Evolutionary conservation across 1,140 invertebrate species (phyloP).

Genomic region (Brachionus angularis): DNA sequence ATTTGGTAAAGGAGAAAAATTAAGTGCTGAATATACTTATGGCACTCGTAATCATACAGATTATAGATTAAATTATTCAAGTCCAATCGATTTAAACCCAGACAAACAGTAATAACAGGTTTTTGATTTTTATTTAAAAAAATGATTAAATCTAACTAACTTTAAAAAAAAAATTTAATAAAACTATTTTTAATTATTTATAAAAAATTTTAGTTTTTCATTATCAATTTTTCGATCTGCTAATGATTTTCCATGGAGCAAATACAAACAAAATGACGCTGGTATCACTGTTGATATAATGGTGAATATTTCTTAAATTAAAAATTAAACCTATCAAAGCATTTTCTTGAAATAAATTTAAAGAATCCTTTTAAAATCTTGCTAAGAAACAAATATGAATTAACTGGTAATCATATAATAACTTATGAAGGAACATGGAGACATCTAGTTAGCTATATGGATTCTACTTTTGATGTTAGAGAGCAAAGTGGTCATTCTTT

Average conservation of each 20-base stretch:
- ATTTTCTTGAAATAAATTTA: background rate
- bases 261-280: conserved; percentile 64
- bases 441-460: conserved; percentile 64
- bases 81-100: conserved; percentile 65
- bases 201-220: conserved; percentile 61
- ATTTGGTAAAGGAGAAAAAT: conserved; percentile 72
- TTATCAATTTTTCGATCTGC: conserved; percentile 68
- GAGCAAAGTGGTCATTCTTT: conserved; percentile 77
- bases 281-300: conserved; percentile 54
- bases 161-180: no score
- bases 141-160: background rate
- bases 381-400: conserved; percentile 16
- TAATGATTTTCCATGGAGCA: conserved; percentile 73
- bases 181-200: background rate
- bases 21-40: conserved; percentile 72
- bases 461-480: conserved; percentile 69
- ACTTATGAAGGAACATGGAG: conserved; percentile 77
- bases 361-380: conserved; percentile 21
- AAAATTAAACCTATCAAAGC: background rate
- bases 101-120: conserved; percentile 61
- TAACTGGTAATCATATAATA: conserved; percentile 65
- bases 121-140: background rate
- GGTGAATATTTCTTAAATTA: conserved; percentile 42
- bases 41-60: conserved; percentile 69
- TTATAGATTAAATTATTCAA: conserved; percentile 68